Evolutionary conservation across 2,888 invertebrate species (phyloP).

Genomic region (Agapetus fuscipes): DNA sequence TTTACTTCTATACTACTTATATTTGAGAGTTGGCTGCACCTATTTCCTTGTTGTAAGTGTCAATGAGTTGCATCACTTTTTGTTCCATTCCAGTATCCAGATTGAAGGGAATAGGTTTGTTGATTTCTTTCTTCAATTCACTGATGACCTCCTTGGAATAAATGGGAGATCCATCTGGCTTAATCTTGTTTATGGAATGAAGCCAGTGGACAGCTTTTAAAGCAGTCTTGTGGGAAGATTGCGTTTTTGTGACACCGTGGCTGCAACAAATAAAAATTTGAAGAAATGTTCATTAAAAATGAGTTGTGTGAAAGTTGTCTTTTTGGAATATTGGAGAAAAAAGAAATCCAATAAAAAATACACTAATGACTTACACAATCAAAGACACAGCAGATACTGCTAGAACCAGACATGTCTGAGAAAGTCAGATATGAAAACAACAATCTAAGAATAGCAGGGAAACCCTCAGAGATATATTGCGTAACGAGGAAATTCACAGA

Average conservation of each 20-base stretch:
- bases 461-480: too few relatives aligned
- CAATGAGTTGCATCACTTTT: slow-evolving; percentile 35
- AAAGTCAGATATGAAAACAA: not conserved
- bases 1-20: too few relatives aligned
- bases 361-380: too few relatives aligned
- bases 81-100: slow-evolving; percentile 32
- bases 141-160: slow-evolving; percentile 33
- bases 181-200: slow-evolving; percentile 36
- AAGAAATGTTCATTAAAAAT: not conserved
- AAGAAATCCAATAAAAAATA: too few relatives aligned
- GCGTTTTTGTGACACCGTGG: slow-evolving; percentile 40
- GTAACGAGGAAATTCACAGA: too few relatives aligned
- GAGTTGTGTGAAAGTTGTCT: not conserved
- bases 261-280: slow-evolving; percentile 25
- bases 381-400: too few relatives aligned
- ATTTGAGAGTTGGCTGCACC: too few relatives aligned
- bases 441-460: not conserved
- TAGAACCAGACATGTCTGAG: too few relatives aligned
- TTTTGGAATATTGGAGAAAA: not conserved
- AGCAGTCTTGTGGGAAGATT: slow-evolving; percentile 46
- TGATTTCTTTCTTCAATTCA: slow-evolving; percentile 29
- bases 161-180: slow-evolving; percentile 39
- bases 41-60: slow-evolving; percentile 36
- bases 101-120: slow-evolving; percentile 29
- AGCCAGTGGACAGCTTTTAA: slow-evolving; percentile 46